Base-by-base conservation (phyloP, 2,113 vertebrate genomes). In the Corvus moneduloides region DNA sequence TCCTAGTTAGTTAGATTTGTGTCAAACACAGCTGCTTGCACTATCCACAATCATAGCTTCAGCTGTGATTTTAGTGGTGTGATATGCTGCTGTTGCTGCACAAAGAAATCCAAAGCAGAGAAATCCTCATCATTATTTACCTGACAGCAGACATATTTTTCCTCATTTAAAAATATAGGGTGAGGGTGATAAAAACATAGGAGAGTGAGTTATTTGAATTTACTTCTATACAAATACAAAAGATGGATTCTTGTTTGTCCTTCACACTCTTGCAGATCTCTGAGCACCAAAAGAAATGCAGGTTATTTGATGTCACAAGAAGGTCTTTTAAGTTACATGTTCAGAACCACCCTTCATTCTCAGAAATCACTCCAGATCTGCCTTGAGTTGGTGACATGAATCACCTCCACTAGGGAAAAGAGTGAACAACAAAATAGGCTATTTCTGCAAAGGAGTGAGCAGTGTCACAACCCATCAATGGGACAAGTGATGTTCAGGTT, bases 291-390 rank as follows among this genome's bases (percentile, higher is more conserved):
- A 79, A 72, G 49, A 92, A 90, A 75, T 22, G 2, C 10, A 67
- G 16, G 11, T 69, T 46, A 55, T 13, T 5, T 30, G 21, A 76
- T 33, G 11, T 8, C 30, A 28, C 16, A 63, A 52, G 15, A 63
- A 51, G 27, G 30, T 9, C 4, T 39, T 68, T 48, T 41, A 85
- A 61, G n/a, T 10, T 56, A n/a, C 0, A 0, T 1, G 0, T 33
- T 43, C 32, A 66, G 21, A 61, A 8, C 8, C 2, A 0, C 5
- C 15, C 28, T 71, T 75, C 48, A 13, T 54, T 54, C 28, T 59
- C 48, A 63, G 41, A 30, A 58, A n/a, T 35, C 39, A 82, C 10
- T 16, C 20, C 32, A 66, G 14, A 23, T 30, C 41, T 74, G 46
- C 61, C 33, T 85, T 37, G 48, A 43, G 11, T 6, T 10, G 3